Conservation (phyloP, 2,888 invertebrate species). For the Creontiades dilutus region DNA sequence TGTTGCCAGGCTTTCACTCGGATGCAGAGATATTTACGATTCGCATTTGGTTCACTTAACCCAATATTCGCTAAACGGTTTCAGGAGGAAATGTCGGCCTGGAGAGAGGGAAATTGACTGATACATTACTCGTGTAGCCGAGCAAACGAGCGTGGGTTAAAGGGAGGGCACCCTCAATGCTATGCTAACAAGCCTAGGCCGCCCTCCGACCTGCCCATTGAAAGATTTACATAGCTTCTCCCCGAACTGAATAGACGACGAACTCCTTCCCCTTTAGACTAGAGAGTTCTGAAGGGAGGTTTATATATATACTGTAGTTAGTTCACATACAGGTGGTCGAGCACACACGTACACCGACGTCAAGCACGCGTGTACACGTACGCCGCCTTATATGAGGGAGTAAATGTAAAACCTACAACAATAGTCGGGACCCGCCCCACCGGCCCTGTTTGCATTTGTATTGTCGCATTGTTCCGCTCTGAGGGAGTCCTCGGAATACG, state of each 20-base stretch:
- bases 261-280: neutral
- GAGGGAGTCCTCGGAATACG: neutral
- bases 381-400: neutral
- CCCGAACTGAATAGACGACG: neutral
- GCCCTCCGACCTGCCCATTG: slow-evolving; percentile 7
- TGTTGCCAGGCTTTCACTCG: too few relatives aligned
- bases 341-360: neutral
- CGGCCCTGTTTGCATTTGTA: neutral
- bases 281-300: neutral
- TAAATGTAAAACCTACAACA: neutral
- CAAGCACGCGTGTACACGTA: neutral
- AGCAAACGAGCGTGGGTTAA: neutral
- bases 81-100: neutral
- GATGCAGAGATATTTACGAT: too few relatives aligned
- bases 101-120: neutral
- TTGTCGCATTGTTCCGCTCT: neutral
- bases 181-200: slow-evolving; percentile 22
- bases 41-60: too few relatives aligned
- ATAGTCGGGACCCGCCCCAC: neutral
- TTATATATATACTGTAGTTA: neutral
- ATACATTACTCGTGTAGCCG: neutral
- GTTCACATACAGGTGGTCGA: neutral
- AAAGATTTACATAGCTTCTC: slow-evolving; percentile 1
- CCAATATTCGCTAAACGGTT: too few relatives aligned
- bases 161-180: neutral